Base-by-base conservation (phyloP, 64 coral and sea anemone genomes). In the Dendronephthya gigantea region DNA sequence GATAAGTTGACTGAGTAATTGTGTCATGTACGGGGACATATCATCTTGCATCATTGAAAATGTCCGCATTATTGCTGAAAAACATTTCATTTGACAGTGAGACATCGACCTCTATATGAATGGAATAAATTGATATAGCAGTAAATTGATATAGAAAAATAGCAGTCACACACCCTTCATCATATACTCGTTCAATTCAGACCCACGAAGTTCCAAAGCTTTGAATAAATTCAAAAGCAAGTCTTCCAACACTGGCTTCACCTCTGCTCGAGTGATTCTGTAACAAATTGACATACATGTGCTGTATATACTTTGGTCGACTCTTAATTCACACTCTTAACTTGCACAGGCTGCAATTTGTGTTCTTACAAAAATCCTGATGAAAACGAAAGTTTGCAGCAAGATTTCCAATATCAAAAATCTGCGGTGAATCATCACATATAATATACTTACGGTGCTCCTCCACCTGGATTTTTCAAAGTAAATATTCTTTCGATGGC, bases 131-230 rank as follows among this genome's bases (percentile, higher is more conserved):
- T 22, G n/a, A 51, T 83, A 12, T 4, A 7, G 25, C 32, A 52
- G 1, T 52, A 52, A 52, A 52, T 52, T 52, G 50, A 52, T 52
- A 1, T 7, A 52, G 23, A n/a, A n/a, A n/a, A n/a, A n/a, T n/a
- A n/a, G n/a, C n/a, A n/a, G n/a, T n/a, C n/a, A 62, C 4, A 51
- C 52, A 98, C 95, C 92, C 89, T 98, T 98, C 95, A 98, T 98
- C 1, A 93, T 83, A 40, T 98, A 98, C 48, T 98, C 95, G 87
- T 98, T 98, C 70, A 93, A 92, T 28, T 93, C 89, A 17, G 95
- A 98, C 39, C 95, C 95, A 4, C 82, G 91, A 32, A 98, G 66
- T 85, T 87, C 76, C 10, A 98, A 79, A 84, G 85, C 90, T 82
- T 50, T 72, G 72, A 98, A 98, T 19, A 98, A 79, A 87, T 86